These are phyloP conservation scores for Sebastes iracundus DNA, from an alignment of 2,797 vertebrate species.

Conservation along the genomic window DNA sequence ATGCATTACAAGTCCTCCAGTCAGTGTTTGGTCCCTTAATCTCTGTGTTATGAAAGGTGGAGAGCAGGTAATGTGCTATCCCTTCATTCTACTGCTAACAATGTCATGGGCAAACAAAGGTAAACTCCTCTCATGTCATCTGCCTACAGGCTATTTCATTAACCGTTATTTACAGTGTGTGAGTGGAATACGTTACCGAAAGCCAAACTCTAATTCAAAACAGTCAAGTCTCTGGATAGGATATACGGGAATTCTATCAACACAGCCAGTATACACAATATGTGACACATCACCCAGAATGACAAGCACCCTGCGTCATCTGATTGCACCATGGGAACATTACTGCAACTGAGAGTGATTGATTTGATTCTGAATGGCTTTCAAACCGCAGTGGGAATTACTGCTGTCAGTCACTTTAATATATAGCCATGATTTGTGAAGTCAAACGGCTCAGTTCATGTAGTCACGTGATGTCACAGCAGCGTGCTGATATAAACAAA, in stretches of 20 bases:
- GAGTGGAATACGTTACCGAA: conserved; percentile 35
- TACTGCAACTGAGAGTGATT: conserved; percentile 37
- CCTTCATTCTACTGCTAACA: conserved; percentile 40
- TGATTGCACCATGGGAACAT: conserved; percentile 45
- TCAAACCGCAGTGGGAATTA: conserved; percentile 56
- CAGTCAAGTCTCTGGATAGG: conserved; percentile 20
- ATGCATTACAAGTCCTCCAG: conserved; percentile 37
- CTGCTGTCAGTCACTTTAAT: conserved; percentile 48
- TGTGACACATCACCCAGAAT: conserved; percentile 17
- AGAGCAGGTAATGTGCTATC: conserved; percentile 34
- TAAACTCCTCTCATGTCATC: conserved; percentile 40
- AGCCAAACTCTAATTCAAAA: conserved; percentile 38
- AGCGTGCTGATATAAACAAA: conserved; percentile 19
- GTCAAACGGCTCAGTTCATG: conserved; percentile 8
- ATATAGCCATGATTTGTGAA: conserved; percentile 39
- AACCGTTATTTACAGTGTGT: conserved; percentile 50
- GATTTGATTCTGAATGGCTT: conserved; percentile 52
- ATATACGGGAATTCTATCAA: conserved; percentile 19
- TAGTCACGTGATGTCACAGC: conserved; percentile 41
- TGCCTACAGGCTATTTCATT: conserved; percentile 52
- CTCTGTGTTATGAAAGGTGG: conserved; percentile 33
- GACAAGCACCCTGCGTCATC: conserved; percentile 48
- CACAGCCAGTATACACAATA: conserved; percentile 1
- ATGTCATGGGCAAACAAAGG: conserved; percentile 46
- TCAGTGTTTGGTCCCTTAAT: conserved; percentile 41